Evolutionary conservation across 2,888 invertebrate genomes (phyloP).

Genomic region (Meandrusa payeni): DNA sequence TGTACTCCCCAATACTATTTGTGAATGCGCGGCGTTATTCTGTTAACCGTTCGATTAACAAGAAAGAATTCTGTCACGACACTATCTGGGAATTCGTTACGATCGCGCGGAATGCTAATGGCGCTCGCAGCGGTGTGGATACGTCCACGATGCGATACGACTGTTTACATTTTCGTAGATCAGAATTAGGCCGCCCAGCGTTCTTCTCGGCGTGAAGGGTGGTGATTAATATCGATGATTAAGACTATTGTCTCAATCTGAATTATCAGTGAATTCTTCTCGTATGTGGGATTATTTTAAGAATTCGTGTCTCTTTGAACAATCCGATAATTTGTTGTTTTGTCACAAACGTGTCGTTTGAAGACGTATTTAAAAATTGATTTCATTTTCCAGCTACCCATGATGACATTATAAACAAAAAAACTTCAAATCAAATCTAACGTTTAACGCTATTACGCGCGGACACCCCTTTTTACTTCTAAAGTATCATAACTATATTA

Average conservation of each 20-base stretch:
- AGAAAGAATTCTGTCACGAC: slow-evolving; percentile 44
- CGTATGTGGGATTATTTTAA: too few relatives aligned
- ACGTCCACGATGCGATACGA: slow-evolving; percentile 18
- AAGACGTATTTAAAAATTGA: too few relatives aligned
- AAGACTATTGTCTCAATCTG: not conserved
- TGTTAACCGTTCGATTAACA: slow-evolving; percentile 44
- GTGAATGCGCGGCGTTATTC: slow-evolving; percentile 41
- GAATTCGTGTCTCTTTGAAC: too few relatives aligned
- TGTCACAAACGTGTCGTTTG: too few relatives aligned
- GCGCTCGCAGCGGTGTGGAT: slow-evolving; percentile 24
- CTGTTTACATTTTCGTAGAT: slow-evolving; percentile 23
- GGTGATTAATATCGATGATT: not conserved
- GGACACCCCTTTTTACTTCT: too few relatives aligned
- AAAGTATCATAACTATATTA: too few relatives aligned
- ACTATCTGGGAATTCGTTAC: slow-evolving; percentile 49
- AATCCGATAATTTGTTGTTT: too few relatives aligned
- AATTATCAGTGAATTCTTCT: too few relatives aligned
- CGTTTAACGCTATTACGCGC: too few relatives aligned
- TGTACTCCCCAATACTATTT: slow-evolving; percentile 25
- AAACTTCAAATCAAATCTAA: too few relatives aligned
- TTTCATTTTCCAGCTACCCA: too few relatives aligned
- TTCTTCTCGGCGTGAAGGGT: slow-evolving; percentile 7
- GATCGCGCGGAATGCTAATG: slow-evolving; percentile 51
- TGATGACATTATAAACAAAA: too few relatives aligned
- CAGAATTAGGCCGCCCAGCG: slow-evolving; percentile 47